Evolutionary conservation across 2,888 invertebrate species (phyloP), one percentile per base, ranked within the genome.

Genomic region (Auanema freiburgensis): DNA sequence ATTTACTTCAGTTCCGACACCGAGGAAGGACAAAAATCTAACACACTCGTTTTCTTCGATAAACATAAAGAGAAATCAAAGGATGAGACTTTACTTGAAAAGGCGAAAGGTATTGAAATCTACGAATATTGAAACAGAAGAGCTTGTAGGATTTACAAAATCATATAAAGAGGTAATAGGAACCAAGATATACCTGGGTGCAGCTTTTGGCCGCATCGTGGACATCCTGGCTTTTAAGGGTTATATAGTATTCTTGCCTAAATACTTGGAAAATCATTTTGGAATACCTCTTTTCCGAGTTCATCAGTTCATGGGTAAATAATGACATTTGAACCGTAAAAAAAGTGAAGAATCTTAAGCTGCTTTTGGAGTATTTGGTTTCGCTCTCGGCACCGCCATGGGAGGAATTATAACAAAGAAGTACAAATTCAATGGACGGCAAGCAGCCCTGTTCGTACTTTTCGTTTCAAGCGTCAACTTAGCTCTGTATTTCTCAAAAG

Each of bases 221-320:
- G 83, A 83, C 59, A 76, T 83, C 16, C 67, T 83, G 23, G 83
- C 83, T 2, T 81, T 83, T 70, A 83, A 83, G 59, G 83, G 81
- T 12, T 78, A 77, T 65, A 77, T 82, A 59, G 81, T 83, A 6
- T 83, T 83, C 59, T 57, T 84, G 40, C 83, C 83, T 1, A 83
- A 83, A 69, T 83, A 80, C 65, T 65, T 83, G 59, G 83, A 83
- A 58, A 83, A 79, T 57, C 83, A 83, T 62, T 83, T 79, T 61
- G 83, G 83, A 41, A 79, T 83, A 44, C 80, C 83, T 3, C 80
- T 79, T 44, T 83, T 78, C 63, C 69, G 75, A 41, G 82, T 81
- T 2, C 83, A 83, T 60, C 67, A 78, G 6, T 80, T 77, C 49
- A 79, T 83, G 76, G 81, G 80, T 80, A 50, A 63, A 68, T 50